phyloP scores from a whole-genome alignment of 2,113 vertebrate genomes.

The Oryzias celebensis region DNA sequence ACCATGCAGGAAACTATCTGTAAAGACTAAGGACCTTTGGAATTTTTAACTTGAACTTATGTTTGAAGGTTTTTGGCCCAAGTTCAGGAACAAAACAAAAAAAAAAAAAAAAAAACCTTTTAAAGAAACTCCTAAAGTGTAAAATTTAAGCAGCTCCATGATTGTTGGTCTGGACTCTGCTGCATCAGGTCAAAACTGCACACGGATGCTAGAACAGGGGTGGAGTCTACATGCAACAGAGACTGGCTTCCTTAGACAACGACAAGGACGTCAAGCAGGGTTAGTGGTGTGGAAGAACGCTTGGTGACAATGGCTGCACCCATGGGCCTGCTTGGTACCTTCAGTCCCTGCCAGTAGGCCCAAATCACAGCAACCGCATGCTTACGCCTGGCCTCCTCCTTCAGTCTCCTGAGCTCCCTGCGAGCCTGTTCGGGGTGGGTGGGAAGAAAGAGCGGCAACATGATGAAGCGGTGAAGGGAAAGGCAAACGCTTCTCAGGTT shows the following conservation, averaged over 20 bases:
- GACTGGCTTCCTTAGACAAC: conserved; percentile 19
- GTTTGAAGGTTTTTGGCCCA: no score
- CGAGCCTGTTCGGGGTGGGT: conserved; percentile 85
- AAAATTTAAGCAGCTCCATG: no score
- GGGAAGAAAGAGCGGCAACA: conserved; percentile 44
- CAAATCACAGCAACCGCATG: conserved; percentile 99
- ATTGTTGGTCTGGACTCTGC: no score
- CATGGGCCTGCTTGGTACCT: conserved; percentile 79
- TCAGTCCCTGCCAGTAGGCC: conserved; percentile 99
- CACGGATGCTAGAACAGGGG: no score
- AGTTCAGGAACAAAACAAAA: no score
- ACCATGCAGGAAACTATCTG: no score
- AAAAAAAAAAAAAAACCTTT: no score
- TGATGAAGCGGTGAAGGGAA: conserved; percentile 54
- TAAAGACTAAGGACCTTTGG: no score
- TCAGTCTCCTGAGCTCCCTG: conserved; percentile 96
- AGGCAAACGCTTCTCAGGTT: conserved; percentile 37
- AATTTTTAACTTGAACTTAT: no score
- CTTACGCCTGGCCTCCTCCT: conserved; percentile 97
- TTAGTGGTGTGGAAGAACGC: conserved; percentile 27
- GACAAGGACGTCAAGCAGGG: conserved; percentile 24
- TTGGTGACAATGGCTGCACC: conserved; percentile 34
- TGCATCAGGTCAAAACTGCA: no score
- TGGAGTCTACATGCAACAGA: conserved; percentile 4
- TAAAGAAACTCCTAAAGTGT: no score